Evolutionary conservation across 2,797 vertebrate genomes (phyloP), one percentile per base, ranked within the genome.

Genomic region (Triplophysa yarkandensis): DNA sequence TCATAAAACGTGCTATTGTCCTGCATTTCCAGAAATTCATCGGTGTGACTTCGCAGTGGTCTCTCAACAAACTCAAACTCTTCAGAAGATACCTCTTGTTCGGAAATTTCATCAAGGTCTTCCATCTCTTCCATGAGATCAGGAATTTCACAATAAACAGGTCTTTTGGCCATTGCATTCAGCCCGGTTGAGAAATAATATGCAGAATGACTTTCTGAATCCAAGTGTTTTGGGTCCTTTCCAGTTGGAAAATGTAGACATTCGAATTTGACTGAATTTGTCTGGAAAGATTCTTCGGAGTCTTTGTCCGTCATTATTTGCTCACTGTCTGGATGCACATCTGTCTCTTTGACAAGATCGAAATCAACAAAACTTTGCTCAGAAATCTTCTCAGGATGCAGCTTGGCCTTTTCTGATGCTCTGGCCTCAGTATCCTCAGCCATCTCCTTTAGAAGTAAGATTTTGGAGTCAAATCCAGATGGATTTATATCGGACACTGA

Each of bases 341-440:
- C 94, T 0, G 92, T 94, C 84, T 92, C 95, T 84, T 97, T 97
- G 66, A 98, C 93, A 19, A 98, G 92, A 83, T 98, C 96, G 69
- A 96, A 98, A 0, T 94, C 92, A 8, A 93, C 94, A 61, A 96
- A 95, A 82, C 91, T 92, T 76, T 93, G 93, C 17, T 91, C 87
- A 52, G 87, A 74, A 64, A 90, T 87, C 50, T 83, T 66, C 36
- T 94, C 93, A 48, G 91, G 89, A 28, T 89, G 87, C 21, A 58
- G 54, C 25, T 83, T 65, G 4, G 21, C 71, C 17, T 84, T 84
- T 21, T 89, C 90, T 0, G 84, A 46, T 1, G 85, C 83, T 79
- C 79, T 90, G 8, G 85, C 88, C 4, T 91, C 91, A 4, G 92
- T 87, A 68, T 90, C 79, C 44, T 92, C 92, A 0, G 84, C 74